Evolutionary conservation across 2,797 vertebrate genomes (phyloP), one percentile per base, ranked within the genome.

Genomic region (Petrocephalus sullivani): DNA sequence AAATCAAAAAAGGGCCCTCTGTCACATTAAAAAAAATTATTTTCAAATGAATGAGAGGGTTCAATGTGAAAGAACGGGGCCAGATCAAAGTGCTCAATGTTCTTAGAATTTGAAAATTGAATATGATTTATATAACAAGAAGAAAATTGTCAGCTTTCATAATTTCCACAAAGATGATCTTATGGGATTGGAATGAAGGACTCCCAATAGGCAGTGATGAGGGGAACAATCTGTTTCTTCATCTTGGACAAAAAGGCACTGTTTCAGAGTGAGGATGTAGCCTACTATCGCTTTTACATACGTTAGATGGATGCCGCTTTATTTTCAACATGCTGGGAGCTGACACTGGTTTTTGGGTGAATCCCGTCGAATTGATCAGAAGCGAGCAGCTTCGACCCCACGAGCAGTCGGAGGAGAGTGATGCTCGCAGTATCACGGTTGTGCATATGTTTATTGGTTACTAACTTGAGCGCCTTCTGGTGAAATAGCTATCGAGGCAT

Each of bases 111-210:
- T 88, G 83, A 89, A 90, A 92, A 92, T 92, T 89, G 90, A 90
- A 67, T 75, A 0, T 94, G 19, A 91, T 93, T 94, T 93, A 92
- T 91, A 91, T 90, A 89, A 89, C 89, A 92, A 88, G 92, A 92
- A 92, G 89, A 90, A 91, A 92, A 88, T 14, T 91, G 91, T 92
- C 89, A 88, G 89, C 91, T 93, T 94, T 94, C 93, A 91, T 91
- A 93, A 92, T 89, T 93, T 90, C 51, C 82, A 90, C 85, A 89
- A 88, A 88, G 92, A 92, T 94, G 93, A 95, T 93, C 91, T 93
- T 91, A 94, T 94, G 93, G 92, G 92, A 90, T 88, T 90, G 93
- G 92, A 94, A 94, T 93, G 92, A 89, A 90, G 90, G 87, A 91
- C 89, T 92, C 89, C 90, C 56, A 37, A 28, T 19, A 57, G 88